Percentiles rank a stretch among this genome's conserved stretches.
Conservation (phyloP, 2,888 invertebrate genomes). For the Folsomia candida region DNA sequence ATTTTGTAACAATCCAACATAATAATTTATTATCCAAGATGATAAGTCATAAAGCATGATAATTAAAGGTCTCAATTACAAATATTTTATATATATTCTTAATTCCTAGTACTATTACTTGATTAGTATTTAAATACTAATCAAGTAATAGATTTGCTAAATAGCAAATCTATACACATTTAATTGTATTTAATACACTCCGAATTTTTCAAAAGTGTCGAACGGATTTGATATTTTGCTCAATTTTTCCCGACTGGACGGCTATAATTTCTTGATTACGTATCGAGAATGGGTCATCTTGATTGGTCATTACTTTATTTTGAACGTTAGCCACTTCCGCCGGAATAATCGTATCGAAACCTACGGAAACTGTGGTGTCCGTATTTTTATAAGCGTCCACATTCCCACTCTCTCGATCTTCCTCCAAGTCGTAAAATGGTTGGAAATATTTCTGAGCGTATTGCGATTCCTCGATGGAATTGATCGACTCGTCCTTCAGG, state of each 20-base stretch:
- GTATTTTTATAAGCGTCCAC: not conserved
- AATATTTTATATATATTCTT: too few species aligned
- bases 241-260: not conserved
- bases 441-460: not conserved
- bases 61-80: too few species aligned
- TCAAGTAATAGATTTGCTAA: too few species aligned
- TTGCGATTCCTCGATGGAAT: not conserved
- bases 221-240: not conserved
- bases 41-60: too few species aligned
- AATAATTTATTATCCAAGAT: too few species aligned
- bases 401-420: not conserved
- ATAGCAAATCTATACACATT: too few species aligned
- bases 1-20: too few species aligned
- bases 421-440: not conserved
- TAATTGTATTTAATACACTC: too few species aligned
- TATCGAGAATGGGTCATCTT: not conserved
- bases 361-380: not conserved
- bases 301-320: not conserved
- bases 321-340: not conserved
- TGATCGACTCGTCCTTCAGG: not conserved
- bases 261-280: not conserved
- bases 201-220: too few species aligned
- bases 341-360: not conserved
- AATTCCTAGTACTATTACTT: too few species aligned
- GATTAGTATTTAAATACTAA: too few species aligned